Conservation (phyloP, 2,797 vertebrate species). For the Carcharodon carcharias region DNA sequence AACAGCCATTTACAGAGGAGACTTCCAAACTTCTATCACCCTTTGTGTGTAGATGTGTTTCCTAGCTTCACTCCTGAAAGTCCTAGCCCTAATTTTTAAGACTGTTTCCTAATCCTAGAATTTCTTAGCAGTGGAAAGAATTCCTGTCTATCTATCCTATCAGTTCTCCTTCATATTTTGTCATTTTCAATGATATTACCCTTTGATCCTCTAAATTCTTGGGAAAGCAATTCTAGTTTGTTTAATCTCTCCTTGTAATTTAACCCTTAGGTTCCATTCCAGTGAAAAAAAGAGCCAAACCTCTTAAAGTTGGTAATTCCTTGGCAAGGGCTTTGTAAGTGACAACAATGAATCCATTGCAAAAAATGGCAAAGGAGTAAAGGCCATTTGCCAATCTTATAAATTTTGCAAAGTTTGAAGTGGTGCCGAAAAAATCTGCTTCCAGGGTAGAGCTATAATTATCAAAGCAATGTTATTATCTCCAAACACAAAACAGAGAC, state of each 20-base stretch:
- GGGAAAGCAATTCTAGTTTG: neutral
- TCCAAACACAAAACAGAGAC: neutral
- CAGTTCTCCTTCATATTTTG: neutral
- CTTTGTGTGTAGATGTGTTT: neutral
- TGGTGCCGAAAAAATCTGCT: neutral
- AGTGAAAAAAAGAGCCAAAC: neutral
- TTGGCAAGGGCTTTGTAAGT: neutral
- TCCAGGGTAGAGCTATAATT: neutral
- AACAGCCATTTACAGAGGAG: no score
- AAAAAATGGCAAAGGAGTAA: neutral
- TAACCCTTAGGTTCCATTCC: neutral
- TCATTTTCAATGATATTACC: neutral
- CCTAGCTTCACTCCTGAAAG: neutral
- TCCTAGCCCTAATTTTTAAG: neutral
- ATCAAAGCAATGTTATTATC: neutral
- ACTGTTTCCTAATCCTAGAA: neutral
- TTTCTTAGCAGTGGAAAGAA: neutral
- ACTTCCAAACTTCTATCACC: neutral
- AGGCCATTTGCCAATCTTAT: neutral
- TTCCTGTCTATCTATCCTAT: neutral
- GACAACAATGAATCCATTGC: neutral
- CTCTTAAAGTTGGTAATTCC: neutral
- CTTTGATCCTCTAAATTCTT: neutral
- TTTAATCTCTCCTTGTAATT: neutral
- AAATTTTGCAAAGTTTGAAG: neutral